phyloP scores from a whole-genome alignment of 1,140 invertebrate species.

The Pachypeltis micranthus region DNA sequence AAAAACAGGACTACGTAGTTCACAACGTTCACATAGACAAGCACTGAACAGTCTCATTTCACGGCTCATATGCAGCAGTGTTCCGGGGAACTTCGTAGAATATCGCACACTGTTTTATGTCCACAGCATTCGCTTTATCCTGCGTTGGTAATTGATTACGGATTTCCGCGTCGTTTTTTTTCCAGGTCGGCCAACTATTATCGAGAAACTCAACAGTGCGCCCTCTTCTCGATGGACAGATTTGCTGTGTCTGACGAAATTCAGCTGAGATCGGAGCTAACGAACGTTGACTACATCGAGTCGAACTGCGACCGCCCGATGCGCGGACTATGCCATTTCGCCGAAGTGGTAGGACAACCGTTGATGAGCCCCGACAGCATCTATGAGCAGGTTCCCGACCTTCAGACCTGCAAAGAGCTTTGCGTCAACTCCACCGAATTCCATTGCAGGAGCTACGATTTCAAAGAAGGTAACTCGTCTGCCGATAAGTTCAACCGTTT shows the following conservation, averaged over 20 bases:
- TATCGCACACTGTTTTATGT: too few relatives aligned
- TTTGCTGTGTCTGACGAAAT: background rate
- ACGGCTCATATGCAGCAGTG: too few relatives aligned
- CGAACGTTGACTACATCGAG: background rate
- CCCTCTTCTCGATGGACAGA: background rate
- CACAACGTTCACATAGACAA: too few relatives aligned
- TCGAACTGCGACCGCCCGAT: background rate
- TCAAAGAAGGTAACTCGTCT: background rate
- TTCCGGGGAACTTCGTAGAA: too few relatives aligned
- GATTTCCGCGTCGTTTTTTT: background rate
- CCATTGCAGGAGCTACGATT: background rate
- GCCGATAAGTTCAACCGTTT: too few relatives aligned
- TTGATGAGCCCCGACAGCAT: background rate
- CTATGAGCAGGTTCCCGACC: background rate
- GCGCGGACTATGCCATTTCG: background rate
- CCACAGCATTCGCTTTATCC: too few relatives aligned
- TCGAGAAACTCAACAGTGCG: background rate
- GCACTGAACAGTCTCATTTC: too few relatives aligned
- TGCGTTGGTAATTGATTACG: too few relatives aligned
- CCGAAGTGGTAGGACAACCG: background rate
- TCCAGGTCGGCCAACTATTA: constrained; percentile 2
- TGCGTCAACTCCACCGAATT: background rate
- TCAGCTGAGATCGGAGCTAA: background rate
- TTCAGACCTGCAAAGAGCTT: background rate
- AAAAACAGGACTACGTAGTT: too few relatives aligned